phyloP scores from a whole-genome alignment of 2,888 invertebrate genomes.

The Nematopogon swammerdamellus region DNA sequence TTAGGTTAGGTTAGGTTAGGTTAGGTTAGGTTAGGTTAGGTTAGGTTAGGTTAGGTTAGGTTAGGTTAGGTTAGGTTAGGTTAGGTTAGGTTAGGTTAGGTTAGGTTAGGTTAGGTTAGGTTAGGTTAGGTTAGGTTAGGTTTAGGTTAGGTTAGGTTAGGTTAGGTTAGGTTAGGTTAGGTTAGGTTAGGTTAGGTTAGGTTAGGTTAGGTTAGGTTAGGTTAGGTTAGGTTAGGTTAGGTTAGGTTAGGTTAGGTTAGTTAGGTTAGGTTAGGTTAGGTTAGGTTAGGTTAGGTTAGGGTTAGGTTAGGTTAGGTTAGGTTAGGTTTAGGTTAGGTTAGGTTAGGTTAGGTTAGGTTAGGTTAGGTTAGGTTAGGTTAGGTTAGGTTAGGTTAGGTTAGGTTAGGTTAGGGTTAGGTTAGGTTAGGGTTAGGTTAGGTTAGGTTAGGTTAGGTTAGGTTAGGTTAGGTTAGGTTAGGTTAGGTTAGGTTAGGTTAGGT shows the following conservation, averaged over 20 bases:
- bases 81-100: too few species aligned
- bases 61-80: too few species aligned
- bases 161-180: constrained; percentile 14
- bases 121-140: constrained; percentile 12
- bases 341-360: constrained; percentile 7
- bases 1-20: too few species aligned
- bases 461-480: constrained; percentile 14
- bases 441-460: constrained; percentile 8
- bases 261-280: constrained; percentile 8
- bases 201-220: constrained; percentile 11
- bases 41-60: too few species aligned
- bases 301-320: constrained; percentile 7
- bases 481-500: constrained; percentile 13
- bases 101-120: too few species aligned
- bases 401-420: background rate
- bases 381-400: constrained; percentile 5
- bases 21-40: too few species aligned
- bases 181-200: constrained; percentile 12
- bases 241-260: constrained; percentile 11
- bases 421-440: background rate
- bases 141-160: too few species aligned
- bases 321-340: constrained; percentile 7
- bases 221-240: constrained; percentile 12
- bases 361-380: constrained; percentile 7
- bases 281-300: constrained; percentile 7